These are phyloP conservation scores for Liasis olivaceus DNA, from an alignment of 2,797 vertebrate species.

Conservation along the genomic window DNA sequence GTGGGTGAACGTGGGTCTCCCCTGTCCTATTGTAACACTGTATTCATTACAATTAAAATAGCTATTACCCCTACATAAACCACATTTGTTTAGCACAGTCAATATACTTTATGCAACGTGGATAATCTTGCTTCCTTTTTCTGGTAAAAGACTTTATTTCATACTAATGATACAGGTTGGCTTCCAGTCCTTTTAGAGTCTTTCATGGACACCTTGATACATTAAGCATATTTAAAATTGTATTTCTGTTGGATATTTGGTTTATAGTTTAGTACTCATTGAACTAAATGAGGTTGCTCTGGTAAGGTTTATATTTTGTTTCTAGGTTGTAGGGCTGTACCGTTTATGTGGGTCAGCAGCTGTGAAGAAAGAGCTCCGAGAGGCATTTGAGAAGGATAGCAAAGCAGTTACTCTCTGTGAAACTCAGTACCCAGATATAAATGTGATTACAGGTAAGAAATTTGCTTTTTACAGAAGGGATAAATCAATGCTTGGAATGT, in stretches of 20 bases:
- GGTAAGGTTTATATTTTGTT: slow-evolving; percentile 46
- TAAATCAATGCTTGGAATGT: not conserved
- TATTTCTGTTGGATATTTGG: not conserved
- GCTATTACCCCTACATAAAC: not conserved
- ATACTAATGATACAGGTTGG: not conserved
- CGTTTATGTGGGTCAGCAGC: slow-evolving; percentile 95
- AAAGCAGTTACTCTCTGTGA: slow-evolving; percentile 86
- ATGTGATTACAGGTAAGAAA: slow-evolving; percentile 96
- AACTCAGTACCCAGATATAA: slow-evolving; percentile 93
- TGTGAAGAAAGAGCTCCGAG: slow-evolving; percentile 96
- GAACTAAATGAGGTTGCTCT: slow-evolving; percentile 14
- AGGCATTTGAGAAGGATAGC: slow-evolving; percentile 95
- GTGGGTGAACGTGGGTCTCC: not conserved
- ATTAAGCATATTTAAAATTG: not conserved
- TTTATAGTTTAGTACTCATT: not conserved
- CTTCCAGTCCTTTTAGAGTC: not conserved
- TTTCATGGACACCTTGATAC: not conserved
- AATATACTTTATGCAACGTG: no score
- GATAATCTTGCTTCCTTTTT: fast-evolving
- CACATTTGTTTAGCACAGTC: fast-evolving
- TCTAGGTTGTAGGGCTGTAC: slow-evolving; percentile 94
- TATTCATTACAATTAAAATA: not conserved
- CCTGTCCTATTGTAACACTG: not conserved
- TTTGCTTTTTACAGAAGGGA: slow-evolving; percentile 20
- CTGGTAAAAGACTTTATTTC: fast-evolving